These are phyloP conservation scores for Agrotis segetum DNA, from an alignment of 2,888 invertebrate genomes.

Conservation along the genomic window DNA sequence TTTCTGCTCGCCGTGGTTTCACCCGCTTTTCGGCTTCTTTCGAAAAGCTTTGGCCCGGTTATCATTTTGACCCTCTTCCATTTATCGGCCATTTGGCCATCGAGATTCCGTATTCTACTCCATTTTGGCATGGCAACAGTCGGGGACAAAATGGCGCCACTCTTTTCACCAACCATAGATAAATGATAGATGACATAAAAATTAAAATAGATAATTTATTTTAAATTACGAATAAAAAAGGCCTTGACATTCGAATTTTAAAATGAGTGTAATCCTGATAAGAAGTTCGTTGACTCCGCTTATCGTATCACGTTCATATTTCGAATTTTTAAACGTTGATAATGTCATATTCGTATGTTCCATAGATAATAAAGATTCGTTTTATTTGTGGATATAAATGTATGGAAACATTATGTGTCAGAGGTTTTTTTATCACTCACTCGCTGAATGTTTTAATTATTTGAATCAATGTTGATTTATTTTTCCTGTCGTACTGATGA, in stretches of 20 bases:
- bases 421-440: neutral
- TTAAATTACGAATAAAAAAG: constrained; percentile 20
- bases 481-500: neutral
- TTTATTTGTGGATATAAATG: constrained; percentile 4
- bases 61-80: too few species aligned
- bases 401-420: constrained; percentile 8
- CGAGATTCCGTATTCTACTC: too few species aligned
- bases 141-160: neutral
- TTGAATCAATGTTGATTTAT: neutral
- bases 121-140: too few species aligned
- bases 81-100: too few species aligned
- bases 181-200: neutral
- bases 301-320: constrained; percentile 54
- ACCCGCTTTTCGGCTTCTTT: too few species aligned
- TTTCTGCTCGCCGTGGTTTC: too few species aligned
- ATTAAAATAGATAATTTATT: too few species aligned
- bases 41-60: too few species aligned
- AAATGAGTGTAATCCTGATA: constrained; percentile 53
- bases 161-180: neutral
- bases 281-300: constrained; percentile 58
- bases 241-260: constrained; percentile 63
- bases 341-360: constrained; percentile 23
- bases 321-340: constrained; percentile 37
- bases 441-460: constrained; percentile 3
- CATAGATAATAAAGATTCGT: constrained; percentile 21